Base-by-base conservation (phyloP, 2,888 invertebrate genomes). In the Pyrocoelia pectoralis region DNA sequence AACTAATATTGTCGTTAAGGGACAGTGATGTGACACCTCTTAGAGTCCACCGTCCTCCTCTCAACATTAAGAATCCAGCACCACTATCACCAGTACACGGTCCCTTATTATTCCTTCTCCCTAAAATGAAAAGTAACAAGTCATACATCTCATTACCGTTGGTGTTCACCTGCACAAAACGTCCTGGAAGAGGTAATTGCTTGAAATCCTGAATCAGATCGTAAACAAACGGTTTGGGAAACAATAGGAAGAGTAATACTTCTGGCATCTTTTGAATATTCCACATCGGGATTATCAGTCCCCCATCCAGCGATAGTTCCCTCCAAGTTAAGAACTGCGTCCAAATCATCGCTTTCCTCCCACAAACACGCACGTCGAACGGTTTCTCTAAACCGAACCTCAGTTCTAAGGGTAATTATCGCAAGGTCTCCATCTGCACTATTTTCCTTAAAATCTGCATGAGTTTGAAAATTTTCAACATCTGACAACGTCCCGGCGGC, bases 271-370 rank as follows among this genome's bases (percentile, higher is more conserved):
- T 82, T 81, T 29, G 80, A 79, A 2, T 82, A 79, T 1, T 77
- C 80, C 0, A 78, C 76, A 0, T 83, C 84, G 0, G 74, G 66
- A 65, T 84, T 84, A 48, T 83, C 84, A 4, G 79, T 79, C 10
- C 87, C 87, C 88, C 88, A 88, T 5, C 87, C 88, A 0, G 86
- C 84, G 2, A 87, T 85, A 77, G 81, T 79, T 10, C 85, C 87
- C n/a, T 66, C 72, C 55, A 79, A 78, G 0, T 0, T 85, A 0
- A 72, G 61, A 4, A 74, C 56, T 1, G 18, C 6, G 2, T 73
- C 78, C 9, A 86, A 76, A 0, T 82, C 81, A 0, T 76, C 70
- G 52, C 80, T 74, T 19, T 84, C 85, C 0, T 84, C 83, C 88
- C 88, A 88, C 12, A 88, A 79, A 69, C 89, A 89, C 8, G 87